phyloP scores from a whole-genome alignment of 2,797 vertebrate species.

The Squalus acanthias region DNA sequence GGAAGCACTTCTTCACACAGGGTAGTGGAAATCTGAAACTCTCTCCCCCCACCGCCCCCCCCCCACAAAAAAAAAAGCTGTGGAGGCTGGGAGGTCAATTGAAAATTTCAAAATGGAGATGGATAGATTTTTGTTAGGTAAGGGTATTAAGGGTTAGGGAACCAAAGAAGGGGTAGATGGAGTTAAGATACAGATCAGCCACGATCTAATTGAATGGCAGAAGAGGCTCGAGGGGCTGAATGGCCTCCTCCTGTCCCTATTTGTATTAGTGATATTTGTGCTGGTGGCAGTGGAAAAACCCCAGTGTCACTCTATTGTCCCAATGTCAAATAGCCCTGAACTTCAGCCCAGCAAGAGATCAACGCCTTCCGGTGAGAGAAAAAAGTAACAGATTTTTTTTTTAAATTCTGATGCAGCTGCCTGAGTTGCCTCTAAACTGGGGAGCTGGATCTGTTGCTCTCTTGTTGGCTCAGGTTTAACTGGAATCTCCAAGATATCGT shows the following conservation, averaged over 20 bases:
- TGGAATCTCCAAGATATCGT: constrained; percentile 29
- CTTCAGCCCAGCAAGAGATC: neutral
- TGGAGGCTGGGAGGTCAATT: neutral
- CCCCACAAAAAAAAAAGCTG: no score
- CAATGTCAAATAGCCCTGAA: neutral
- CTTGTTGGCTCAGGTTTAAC: neutral
- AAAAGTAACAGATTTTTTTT: neutral
- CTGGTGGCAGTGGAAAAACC: neutral
- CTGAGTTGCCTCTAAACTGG: fast-evolving
- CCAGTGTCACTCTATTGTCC: neutral
- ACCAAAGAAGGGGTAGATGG: neutral
- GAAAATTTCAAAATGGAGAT: neutral
- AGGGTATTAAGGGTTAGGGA: neutral
- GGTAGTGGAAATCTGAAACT: neutral
- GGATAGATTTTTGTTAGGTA: neutral
- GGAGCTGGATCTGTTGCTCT: neutral
- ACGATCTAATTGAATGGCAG: neutral
- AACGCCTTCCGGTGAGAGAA: neutral
- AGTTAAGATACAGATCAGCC: neutral
- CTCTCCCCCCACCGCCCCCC: neutral
- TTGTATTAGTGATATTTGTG: neutral
- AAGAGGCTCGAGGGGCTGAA: neutral
- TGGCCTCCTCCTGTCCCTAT: neutral
- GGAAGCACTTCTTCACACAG: neutral
- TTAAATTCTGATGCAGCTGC: neutral